These are phyloP conservation scores for Sphecodes monilicornis DNA, from an alignment of 2,888 invertebrate species.

Conservation along the genomic window DNA sequence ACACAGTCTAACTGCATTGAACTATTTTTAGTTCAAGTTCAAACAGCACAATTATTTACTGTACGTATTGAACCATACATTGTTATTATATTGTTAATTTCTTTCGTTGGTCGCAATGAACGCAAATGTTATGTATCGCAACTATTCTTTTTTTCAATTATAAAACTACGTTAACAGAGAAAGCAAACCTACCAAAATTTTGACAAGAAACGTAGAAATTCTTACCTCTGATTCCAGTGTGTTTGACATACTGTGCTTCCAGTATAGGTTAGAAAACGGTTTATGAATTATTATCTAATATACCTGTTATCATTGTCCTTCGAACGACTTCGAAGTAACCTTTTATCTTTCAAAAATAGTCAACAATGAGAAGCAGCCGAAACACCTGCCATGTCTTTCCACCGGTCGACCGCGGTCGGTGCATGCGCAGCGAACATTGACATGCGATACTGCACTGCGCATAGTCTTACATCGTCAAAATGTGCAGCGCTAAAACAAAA, in stretches of 20 bases:
- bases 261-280: conserved; percentile 16
- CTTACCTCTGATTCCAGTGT: conserved; percentile 71
- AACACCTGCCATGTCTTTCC: conserved; percentile 70
- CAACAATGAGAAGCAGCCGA: conserved; percentile 71
- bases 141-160: background rate
- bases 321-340: background rate
- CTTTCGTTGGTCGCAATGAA: background rate
- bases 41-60: background rate
- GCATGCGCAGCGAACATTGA: conserved; percentile 67
- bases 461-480: conserved; percentile 35
- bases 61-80: no score
- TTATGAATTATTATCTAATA: conserved; percentile 27
- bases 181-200: background rate
- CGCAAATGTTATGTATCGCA: background rate
- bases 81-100: no score
- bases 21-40: background rate
- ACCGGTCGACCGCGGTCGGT: conserved; percentile 71
- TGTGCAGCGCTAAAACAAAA: conserved; percentile 20
- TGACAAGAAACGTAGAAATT: conserved; percentile 8
- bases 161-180: background rate
- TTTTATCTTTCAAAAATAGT: conserved; percentile 54
- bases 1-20: background rate
- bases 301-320: conserved; percentile 40
- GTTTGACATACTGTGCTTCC: conserved; percentile 62
- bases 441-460: conserved; percentile 61